A percentile compares a stretch with the other conserved stretches of the same genome.
These are phyloP conservation scores for Hafferia zeledoni DNA, from an alignment of 2,797 vertebrate genomes.

Conservation along the genomic window DNA sequence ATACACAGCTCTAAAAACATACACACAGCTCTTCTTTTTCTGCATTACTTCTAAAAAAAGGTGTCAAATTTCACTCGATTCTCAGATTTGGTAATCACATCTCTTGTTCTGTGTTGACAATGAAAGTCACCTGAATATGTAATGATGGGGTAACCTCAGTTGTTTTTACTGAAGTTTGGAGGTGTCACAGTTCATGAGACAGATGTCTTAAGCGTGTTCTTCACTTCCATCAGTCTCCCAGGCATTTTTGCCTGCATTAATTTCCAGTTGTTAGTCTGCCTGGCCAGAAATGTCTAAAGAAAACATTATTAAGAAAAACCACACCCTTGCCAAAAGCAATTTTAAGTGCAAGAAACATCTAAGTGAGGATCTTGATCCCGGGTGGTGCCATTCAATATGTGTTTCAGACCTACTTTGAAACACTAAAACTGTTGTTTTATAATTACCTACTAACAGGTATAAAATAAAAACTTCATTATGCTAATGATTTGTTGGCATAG, in stretches of 20 bases:
- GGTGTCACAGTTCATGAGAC: neutral
- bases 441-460: neutral
- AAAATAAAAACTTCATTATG: neutral
- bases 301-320: neutral
- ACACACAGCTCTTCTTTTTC: neutral
- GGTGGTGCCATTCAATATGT: neutral
- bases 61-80: neutral
- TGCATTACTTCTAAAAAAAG: neutral
- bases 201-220: neutral
- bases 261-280: neutral
- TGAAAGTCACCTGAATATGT: neutral
- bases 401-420: neutral
- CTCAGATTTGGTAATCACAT: slow-evolving; percentile 50
- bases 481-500: neutral
- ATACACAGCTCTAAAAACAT: neutral
- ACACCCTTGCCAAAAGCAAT: neutral
- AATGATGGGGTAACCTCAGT: neutral
- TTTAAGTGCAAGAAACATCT: neutral
- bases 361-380: neutral
- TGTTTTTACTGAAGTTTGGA: neutral
- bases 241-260: neutral
- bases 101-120: slow-evolving; percentile 43
- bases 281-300: neutral
- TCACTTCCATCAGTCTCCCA: neutral
- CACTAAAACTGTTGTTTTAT: neutral